Percentiles rank a stretch among this genome's conserved stretches.
phyloP scores from a whole-genome alignment of 2,888 invertebrate genomes.

The Lepidocyrtoides sp. region DNA sequence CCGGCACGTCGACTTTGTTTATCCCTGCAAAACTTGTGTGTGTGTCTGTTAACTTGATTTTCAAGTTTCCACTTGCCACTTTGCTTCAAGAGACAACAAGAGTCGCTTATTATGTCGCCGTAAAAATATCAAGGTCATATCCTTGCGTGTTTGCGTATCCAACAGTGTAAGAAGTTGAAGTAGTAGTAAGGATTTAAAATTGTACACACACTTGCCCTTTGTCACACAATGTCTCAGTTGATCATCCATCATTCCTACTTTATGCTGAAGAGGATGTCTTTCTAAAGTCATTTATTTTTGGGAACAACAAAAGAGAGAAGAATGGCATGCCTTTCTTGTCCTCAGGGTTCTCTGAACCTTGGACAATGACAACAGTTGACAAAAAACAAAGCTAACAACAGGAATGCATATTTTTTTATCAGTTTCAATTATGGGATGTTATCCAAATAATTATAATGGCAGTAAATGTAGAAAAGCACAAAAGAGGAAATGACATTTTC shows the following conservation, averaged over 20 bases:
- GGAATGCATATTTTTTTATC: too few species aligned
- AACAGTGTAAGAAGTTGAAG: background rate
- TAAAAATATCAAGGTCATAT: slow-evolving; percentile 61
- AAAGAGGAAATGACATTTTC: too few species aligned
- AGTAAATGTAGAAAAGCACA: too few species aligned
- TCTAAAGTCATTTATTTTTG: background rate
- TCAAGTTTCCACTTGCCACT: too few species aligned
- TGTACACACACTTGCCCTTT: background rate
- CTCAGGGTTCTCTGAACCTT: slow-evolving; percentile 71
- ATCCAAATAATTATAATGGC: too few species aligned
- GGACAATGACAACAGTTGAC: slow-evolving; percentile 5
- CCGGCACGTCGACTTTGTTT: background rate
- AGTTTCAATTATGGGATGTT: too few species aligned
- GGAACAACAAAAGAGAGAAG: background rate
- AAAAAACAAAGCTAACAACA: background rate
- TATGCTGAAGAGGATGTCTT: background rate
- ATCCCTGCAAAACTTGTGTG: background rate
- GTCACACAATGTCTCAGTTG: background rate
- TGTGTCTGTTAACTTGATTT: background rate
- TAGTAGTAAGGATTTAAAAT: too few species aligned
- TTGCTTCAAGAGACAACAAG: background rate
- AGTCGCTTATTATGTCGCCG: background rate
- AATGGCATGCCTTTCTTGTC: background rate
- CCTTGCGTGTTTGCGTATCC: slow-evolving; percentile 56
- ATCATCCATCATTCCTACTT: background rate